A percentile compares a stretch with the other conserved stretches of the same genome.
Conservation (phyloP, 2,888 invertebrate genomes). For the Dryadula phaetusa region DNA sequence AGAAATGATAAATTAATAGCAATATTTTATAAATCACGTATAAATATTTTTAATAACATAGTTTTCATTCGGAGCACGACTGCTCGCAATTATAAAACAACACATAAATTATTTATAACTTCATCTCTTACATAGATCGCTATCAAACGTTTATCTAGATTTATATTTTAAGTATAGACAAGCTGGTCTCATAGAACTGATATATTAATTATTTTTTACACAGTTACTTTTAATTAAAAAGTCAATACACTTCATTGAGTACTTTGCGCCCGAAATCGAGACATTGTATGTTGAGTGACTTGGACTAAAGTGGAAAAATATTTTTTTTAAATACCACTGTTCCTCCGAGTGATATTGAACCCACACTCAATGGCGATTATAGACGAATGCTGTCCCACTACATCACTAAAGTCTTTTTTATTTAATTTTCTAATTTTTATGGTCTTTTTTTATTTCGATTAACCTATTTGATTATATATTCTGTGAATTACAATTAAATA, state of each 20-base stretch:
- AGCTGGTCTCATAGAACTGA: not conserved
- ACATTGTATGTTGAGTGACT: too few relatives aligned
- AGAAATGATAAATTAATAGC: not conserved
- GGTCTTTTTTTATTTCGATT: too few relatives aligned
- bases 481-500: not conserved
- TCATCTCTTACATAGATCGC: slow-evolving; percentile 23
- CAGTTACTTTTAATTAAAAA: slow-evolving; percentile 8
- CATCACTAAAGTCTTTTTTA: too few relatives aligned
- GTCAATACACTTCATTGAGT: too few relatives aligned
- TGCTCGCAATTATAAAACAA: slow-evolving; percentile 18
- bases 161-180: slow-evolving; percentile 9
- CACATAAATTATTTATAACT: slow-evolving; percentile 19
- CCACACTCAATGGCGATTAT: too few relatives aligned
- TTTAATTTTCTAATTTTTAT: too few relatives aligned
- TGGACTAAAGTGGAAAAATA: too few relatives aligned
- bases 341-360: too few relatives aligned
- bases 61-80: slow-evolving; percentile 10
- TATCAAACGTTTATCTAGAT: slow-evolving; percentile 9
- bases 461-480: not conserved
- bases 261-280: too few relatives aligned
- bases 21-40: not conserved
- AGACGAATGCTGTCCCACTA: too few relatives aligned
- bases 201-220: not conserved
- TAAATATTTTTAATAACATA: not conserved
- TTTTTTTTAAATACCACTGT: too few relatives aligned